phyloP scores from a whole-genome alignment of 2,113 vertebrate species.

The Xenus cinereus region DNA sequence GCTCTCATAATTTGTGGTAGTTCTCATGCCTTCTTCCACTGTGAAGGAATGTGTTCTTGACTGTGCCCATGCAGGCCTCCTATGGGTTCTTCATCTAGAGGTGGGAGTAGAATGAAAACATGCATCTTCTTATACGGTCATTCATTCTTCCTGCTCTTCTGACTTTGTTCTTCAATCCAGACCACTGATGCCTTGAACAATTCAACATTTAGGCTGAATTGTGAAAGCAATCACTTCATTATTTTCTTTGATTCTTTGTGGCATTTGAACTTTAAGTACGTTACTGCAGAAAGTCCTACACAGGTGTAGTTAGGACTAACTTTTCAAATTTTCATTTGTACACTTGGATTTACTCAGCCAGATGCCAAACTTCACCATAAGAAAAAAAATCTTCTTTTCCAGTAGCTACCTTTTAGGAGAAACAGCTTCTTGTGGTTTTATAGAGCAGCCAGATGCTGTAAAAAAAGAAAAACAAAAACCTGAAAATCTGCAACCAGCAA shows the following conservation, averaged over 20 bases:
- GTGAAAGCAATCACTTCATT: not conserved
- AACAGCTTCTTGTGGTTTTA: conserved; percentile 54
- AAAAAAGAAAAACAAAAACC: not conserved
- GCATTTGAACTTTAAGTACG: not conserved
- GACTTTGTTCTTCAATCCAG: not conserved
- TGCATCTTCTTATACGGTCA: not conserved
- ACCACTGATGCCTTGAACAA: not conserved
- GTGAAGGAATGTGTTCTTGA: too few species aligned
- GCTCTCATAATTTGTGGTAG: not conserved
- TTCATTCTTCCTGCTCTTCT: not conserved
- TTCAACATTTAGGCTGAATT: not conserved
- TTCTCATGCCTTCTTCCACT: not conserved
- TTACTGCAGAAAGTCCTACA: not conserved
- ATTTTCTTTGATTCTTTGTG: not conserved
- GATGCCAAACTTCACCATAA: not conserved
- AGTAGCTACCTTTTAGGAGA: conserved; percentile 55
- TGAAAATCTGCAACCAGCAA: not conserved
- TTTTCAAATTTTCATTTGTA: not conserved
- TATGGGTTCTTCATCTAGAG: not conserved
- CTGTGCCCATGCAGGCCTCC: not conserved
- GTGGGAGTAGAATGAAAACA: not conserved
- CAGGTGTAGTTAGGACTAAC: not conserved
- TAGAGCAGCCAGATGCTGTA: conserved; percentile 40
- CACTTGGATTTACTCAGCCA: not conserved
- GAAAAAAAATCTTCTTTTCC: not conserved